Conservation (phyloP, 1,140 invertebrate genomes). For the Geopemphigus sp. region DNA sequence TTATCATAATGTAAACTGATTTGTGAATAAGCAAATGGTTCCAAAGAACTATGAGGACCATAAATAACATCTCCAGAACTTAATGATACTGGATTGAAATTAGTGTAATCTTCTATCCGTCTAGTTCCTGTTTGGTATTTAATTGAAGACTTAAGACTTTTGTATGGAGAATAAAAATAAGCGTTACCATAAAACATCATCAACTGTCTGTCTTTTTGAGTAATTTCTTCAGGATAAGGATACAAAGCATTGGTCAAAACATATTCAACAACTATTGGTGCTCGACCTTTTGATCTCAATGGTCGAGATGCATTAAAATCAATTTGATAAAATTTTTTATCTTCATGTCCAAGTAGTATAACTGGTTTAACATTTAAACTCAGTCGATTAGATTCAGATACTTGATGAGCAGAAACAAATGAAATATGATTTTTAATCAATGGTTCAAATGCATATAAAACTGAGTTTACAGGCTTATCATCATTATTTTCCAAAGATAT, state of each 20-base stretch:
- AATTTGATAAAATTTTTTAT: conserved; percentile 63
- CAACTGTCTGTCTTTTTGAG: conserved; percentile 90
- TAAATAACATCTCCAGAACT: conserved; percentile 78
- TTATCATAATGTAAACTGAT: conserved; percentile 92
- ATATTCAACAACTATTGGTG: conserved; percentile 69
- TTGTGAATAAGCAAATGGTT: conserved; percentile 64
- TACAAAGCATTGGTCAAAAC: conserved; percentile 72
- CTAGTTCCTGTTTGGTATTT: conserved; percentile 72
- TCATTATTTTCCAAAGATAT: conserved; percentile 80
- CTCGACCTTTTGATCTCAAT: conserved; percentile 58
- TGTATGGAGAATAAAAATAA: conserved; percentile 82
- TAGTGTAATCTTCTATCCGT: conserved; percentile 82
- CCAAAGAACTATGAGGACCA: conserved; percentile 80
- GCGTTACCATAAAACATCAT: conserved; percentile 82
- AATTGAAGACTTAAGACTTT: conserved; percentile 75
- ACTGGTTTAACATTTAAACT: conserved; percentile 56
- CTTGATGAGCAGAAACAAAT: conserved; percentile 64
- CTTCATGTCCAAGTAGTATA: conserved; percentile 54
- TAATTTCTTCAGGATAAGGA: conserved; percentile 83
- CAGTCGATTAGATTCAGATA: conserved; percentile 59
- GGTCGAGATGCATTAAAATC: conserved; percentile 64
- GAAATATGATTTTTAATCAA: conserved; percentile 66
- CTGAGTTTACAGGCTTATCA: conserved; percentile 66
- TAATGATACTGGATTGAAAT: conserved; percentile 78
- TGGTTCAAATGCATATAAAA: conserved; percentile 71